phyloP scores from a whole-genome alignment of 2,888 invertebrate species.

The Biston betularia region DNA sequence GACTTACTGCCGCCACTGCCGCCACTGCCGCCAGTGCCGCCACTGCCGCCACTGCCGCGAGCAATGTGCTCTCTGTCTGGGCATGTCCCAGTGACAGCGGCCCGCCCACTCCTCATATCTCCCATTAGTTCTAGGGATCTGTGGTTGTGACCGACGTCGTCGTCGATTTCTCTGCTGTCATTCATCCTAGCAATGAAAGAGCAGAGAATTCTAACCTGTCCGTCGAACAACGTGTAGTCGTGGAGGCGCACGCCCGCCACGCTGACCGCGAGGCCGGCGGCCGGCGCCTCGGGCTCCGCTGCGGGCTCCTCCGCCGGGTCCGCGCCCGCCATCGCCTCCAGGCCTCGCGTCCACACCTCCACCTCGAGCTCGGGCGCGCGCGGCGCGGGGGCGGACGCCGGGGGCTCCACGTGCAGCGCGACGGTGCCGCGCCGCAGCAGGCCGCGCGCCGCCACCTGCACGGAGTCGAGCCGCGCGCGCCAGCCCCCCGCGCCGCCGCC shows the following conservation, averaged over 20 bases:
- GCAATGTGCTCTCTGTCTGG: too few species aligned
- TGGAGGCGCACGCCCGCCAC: slow-evolving; percentile 62
- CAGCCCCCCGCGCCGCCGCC: slow-evolving; percentile 47
- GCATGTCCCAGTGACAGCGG: not conserved
- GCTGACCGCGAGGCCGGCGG: slow-evolving; percentile 59
- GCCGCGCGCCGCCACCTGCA: slow-evolving; percentile 64
- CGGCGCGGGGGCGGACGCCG: slow-evolving; percentile 30
- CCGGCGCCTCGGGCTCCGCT: slow-evolving; percentile 43
- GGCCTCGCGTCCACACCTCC: slow-evolving; percentile 64
- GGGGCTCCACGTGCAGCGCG: slow-evolving; percentile 48
- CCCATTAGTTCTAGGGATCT: too few species aligned
- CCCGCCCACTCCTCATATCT: too few species aligned
- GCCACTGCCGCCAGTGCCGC: too few species aligned
- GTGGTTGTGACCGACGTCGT: too few species aligned
- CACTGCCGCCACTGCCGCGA: too few species aligned
- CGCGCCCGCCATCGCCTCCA: slow-evolving; percentile 53
- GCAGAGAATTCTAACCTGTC: too few species aligned
- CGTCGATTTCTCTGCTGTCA: too few species aligned
- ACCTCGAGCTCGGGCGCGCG: slow-evolving; percentile 45
- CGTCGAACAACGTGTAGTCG: slow-evolving; percentile 52
- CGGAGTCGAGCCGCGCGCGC: slow-evolving; percentile 58
- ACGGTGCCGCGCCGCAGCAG: slow-evolving; percentile 66
- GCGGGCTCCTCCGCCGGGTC: slow-evolving; percentile 30
- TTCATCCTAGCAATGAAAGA: too few species aligned
- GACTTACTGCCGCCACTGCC: too few species aligned